Evolutionary conservation across 2,113 vertebrate genomes (phyloP).

Genomic region (Muscicapa adusta): DNA sequence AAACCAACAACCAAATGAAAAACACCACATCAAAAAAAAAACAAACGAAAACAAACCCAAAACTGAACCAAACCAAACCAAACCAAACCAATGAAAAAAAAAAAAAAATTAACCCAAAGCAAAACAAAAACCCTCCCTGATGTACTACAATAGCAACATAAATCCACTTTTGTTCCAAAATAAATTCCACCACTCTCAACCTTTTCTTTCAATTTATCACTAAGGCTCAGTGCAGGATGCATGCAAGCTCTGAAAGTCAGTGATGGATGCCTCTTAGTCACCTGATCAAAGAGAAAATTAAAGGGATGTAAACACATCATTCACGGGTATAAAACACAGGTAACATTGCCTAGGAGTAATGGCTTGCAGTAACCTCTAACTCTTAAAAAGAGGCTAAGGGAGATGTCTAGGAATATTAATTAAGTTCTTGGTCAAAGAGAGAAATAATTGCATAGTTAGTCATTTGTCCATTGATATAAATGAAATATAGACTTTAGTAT

Average conservation of each 20-base stretch:
- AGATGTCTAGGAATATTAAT: background rate
- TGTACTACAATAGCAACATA: background rate
- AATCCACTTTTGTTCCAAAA: background rate
- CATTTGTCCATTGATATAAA: background rate
- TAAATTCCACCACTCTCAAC: fast-evolving
- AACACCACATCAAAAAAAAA: background rate
- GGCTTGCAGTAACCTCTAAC: background rate
- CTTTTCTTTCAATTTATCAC: background rate
- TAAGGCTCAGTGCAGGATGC: background rate
- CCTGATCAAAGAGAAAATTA: background rate
- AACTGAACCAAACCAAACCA: background rate
- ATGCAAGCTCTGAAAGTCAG: background rate
- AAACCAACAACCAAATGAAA: background rate
- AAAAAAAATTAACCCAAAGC: background rate
- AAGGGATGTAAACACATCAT: background rate
- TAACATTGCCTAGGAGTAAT: background rate
- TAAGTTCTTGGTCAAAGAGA: background rate
- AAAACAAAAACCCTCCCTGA: background rate
- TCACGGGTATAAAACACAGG: background rate
- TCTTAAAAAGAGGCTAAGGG: background rate
- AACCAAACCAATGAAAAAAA: too few species aligned
- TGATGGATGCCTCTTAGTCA: fast-evolving
- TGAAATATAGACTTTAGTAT: background rate
- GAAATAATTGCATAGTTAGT: background rate
- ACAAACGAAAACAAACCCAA: background rate